These are phyloP conservation scores for Platycnemis pennipes DNA, from an alignment of 2,888 invertebrate species.

Conservation along the genomic window DNA sequence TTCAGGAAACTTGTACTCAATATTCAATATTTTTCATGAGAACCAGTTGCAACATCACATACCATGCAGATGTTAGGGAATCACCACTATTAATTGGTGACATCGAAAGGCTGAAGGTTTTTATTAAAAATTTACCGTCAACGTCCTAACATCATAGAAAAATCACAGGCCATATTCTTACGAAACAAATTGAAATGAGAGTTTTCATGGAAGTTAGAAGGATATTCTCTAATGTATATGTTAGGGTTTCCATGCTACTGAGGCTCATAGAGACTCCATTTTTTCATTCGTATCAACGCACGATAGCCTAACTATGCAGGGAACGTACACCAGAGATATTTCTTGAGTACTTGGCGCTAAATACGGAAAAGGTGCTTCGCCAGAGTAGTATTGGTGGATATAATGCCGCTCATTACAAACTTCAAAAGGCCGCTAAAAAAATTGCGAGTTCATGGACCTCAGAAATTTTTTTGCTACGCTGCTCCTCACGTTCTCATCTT, in stretches of 20 bases:
- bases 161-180: neutral
- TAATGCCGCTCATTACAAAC: neutral
- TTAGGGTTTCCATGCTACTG: neutral
- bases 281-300: neutral
- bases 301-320: neutral
- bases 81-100: too few species aligned
- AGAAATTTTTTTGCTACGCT: neutral
- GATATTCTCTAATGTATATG: neutral
- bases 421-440: slow-evolving; percentile 4
- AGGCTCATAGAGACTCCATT: too few species aligned
- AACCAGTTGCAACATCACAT: too few species aligned
- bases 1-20: too few species aligned
- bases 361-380: neutral
- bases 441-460: neutral
- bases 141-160: neutral
- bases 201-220: neutral
- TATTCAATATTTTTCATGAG: too few species aligned
- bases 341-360: neutral
- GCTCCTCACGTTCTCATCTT: neutral
- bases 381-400: neutral
- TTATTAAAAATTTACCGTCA: neutral
- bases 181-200: neutral
- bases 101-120: too few species aligned
- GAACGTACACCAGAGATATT: neutral
- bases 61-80: too few species aligned